Base-by-base conservation (phyloP, 2,888 invertebrate species). In the Eristalis intricaria region DNA sequence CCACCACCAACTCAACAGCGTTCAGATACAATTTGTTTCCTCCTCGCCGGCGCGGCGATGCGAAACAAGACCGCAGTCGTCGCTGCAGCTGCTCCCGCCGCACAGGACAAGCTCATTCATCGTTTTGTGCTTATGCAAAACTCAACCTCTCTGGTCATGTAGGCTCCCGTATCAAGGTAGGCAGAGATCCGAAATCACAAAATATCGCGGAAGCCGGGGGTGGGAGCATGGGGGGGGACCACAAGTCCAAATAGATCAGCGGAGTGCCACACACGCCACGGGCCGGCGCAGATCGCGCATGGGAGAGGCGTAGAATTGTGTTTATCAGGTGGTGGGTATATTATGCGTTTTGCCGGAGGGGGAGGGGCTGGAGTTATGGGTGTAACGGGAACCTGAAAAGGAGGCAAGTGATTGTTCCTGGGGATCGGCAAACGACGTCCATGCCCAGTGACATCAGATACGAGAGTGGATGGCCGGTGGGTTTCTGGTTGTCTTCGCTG, bases 291-390 rank as follows among this genome's bases (percentile, higher is more conserved):
- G 15, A 13, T 4, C 15, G 13, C 29, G 23, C 58, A 38, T 81
- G 76, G 76, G 81, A 76, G 76, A 85, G 85, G 76, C 22, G n/a
- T 13, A 65, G 56, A 74, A 73, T 19, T 76, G 43, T 60, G 75
- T 81, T 86, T 66, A 81, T 81, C 77, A 77, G 50, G 50, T 50
- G 71, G 76, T 77, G 69, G 73, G 78, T 65, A 75, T 61, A 82
- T 66, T 82, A 70, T 82, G 86, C 60, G 82, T 86, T 43, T 56
- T 38, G 50, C 13, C 15, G 50, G 22, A 40, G 50, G 8, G 5
- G 50, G 63, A 32, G 80, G 40, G 50, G 50, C 35, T 19, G 63
- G 61, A 81, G 63, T 23, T 75, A 81, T 75, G 69, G 74, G 69
- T 75, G 73, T 69, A 74, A 81, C 74, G 50, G 71, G n/a, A 66